These are phyloP conservation scores for Melanotaenia trifasciata DNA, from an alignment of 2,797 vertebrate species.

Conservation along the genomic window DNA sequence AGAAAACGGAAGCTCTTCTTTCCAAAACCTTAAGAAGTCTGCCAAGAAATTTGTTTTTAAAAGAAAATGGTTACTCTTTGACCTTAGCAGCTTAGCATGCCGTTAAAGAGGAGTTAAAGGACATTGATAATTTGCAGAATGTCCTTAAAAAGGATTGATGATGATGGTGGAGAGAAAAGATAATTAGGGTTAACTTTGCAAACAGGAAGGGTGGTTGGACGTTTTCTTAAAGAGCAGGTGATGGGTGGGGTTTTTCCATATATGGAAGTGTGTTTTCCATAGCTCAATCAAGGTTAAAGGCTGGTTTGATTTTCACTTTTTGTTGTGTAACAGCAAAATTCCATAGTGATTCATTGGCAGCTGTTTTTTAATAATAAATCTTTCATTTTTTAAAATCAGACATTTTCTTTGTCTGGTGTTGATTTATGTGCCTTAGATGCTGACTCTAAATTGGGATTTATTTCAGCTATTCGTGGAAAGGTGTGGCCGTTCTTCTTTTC, in stretches of 20 bases:
- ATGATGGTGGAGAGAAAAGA: neutral
- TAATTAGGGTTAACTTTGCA: neutral
- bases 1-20: neutral
- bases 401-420: neutral
- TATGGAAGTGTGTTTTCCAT: accelerated
- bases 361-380: neutral
- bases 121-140: neutral
- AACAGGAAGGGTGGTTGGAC: neutral
- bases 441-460: neutral
- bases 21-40: neutral
- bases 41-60: neutral
- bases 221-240: neutral
- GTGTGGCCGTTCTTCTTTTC: accelerated
- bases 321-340: neutral
- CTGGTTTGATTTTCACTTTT: neutral
- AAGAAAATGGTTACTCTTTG: neutral
- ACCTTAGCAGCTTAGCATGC: neutral
- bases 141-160: neutral
- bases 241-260: neutral
- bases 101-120: neutral
- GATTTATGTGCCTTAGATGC: neutral
- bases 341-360: too few relatives aligned
- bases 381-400: neutral
- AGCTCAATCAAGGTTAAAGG: neutral
- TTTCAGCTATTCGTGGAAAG: neutral